Evolutionary conservation across 2,113 vertebrate species (phyloP), one percentile per base, ranked within the genome.

Genomic region (Chrysochloris asiatica): DNA sequence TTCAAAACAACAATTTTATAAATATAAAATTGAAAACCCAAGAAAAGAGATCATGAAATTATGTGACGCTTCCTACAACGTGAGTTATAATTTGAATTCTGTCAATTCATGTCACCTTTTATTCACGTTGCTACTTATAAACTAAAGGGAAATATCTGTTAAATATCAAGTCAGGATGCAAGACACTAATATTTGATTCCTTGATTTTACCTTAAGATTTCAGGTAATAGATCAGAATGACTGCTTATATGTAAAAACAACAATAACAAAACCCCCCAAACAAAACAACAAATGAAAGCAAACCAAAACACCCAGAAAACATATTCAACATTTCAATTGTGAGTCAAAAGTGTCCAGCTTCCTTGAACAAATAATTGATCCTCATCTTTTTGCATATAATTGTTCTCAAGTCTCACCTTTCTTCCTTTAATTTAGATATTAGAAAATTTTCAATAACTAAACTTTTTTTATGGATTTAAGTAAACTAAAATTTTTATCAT

Each of bases 91-190:
- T 30, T 84, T 78, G 26, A 61, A 61, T 61, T 61, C 38, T 86
- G 26, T 45, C 22, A 82, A 72, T 90, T 94, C 75, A 54, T 56
- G 77, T 83, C 82, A 93, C 38, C 17, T 91, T 94, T 92, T 85
- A 92, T 83, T 71, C 59, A 96, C 96, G 89, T 96, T 93, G 96
- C 93, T 97, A 95, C 97, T 89, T 93, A 93, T 71, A 85, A 93
- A 43, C 0, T 91, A 94, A 92, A 95, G 86, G 45, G 69, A 69
- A 73, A 94, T 28, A 80, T 8, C 65, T 78, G 86, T 65, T 87
- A 83, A 83, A 79, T 84, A 73, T 65, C 94, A 95, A 93, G 93
- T 80, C 85, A 54, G 2, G 84, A 63, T 10, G 61, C 79, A 93
- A 90, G 36, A 47, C 16, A 73, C 82, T 94, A 97, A 91, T 43